Evolutionary conservation across 2,888 invertebrate species (phyloP).

Genomic region (Thalpophila matura): DNA sequence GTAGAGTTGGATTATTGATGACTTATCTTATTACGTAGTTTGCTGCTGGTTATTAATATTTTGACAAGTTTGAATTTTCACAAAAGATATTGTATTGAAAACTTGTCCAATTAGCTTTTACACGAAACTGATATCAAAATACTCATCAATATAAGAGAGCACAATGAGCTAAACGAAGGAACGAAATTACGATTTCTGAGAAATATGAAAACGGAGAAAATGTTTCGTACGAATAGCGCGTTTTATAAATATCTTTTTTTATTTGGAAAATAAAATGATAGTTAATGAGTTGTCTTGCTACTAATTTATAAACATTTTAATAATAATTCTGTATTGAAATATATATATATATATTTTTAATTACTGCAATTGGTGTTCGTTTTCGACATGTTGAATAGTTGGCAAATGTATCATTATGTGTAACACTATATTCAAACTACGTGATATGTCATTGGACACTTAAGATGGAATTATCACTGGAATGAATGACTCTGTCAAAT

Average conservation of each 20-base stretch:
- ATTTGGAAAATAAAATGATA: background rate
- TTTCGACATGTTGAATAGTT: background rate
- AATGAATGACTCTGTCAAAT: background rate
- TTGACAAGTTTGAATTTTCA: background rate
- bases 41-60: background rate
- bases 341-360: too few species aligned
- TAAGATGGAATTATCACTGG: background rate
- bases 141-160: slow-evolving; percentile 1
- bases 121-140: background rate
- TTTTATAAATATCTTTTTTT: slow-evolving; percentile 18
- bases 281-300: too few species aligned
- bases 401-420: background rate
- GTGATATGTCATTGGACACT: background rate
- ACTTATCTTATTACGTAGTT: background rate
- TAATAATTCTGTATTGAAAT: too few species aligned
- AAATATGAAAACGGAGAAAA: slow-evolving; percentile 9
- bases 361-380: background rate
- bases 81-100: background rate
- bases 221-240: background rate
- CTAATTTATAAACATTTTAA: too few species aligned
- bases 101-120: slow-evolving; percentile 9
- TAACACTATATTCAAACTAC: background rate
- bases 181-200: slow-evolving; percentile 19
- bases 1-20: background rate
- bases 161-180: slow-evolving; percentile 7